Conservation (phyloP, 2,888 invertebrate genomes). For the Drosophila phalerata region DNA sequence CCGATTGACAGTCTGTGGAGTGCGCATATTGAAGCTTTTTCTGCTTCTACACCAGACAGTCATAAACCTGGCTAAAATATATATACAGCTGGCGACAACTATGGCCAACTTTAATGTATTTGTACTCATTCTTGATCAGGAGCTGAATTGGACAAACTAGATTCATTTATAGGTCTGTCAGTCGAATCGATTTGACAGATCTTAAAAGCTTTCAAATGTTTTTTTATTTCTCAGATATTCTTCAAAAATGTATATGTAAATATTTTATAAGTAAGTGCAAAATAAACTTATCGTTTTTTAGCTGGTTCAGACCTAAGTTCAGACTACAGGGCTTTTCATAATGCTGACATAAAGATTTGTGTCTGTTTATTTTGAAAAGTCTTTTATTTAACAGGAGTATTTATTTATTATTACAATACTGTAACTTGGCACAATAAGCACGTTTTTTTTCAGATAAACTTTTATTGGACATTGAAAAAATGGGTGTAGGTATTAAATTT, state of each 20-base stretch:
- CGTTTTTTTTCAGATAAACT: too few relatives aligned
- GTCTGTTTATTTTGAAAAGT: too few relatives aligned
- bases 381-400: too few relatives aligned
- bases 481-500: too few relatives aligned
- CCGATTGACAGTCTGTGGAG: slow-evolving; percentile 52
- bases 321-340: background rate
- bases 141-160: background rate
- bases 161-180: background rate
- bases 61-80: slow-evolving; percentile 25
- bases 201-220: background rate
- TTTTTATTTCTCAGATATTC: background rate
- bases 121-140: slow-evolving; percentile 5
- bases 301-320: background rate
- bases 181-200: background rate
- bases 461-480: too few relatives aligned
- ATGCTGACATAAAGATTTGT: too few relatives aligned
- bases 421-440: too few relatives aligned
- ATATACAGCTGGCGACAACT: slow-evolving; percentile 24
- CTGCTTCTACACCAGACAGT: slow-evolving; percentile 20
- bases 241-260: background rate
- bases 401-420: too few relatives aligned
- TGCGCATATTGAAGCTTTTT: slow-evolving; percentile 59
- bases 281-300: too few relatives aligned
- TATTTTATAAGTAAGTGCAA: background rate
- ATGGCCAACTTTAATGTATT: background rate